Percentiles rank a stretch among this genome's conserved stretches.
phyloP scores from a whole-genome alignment of 2,113 vertebrate species.

The Corydoras sp. region DNA sequence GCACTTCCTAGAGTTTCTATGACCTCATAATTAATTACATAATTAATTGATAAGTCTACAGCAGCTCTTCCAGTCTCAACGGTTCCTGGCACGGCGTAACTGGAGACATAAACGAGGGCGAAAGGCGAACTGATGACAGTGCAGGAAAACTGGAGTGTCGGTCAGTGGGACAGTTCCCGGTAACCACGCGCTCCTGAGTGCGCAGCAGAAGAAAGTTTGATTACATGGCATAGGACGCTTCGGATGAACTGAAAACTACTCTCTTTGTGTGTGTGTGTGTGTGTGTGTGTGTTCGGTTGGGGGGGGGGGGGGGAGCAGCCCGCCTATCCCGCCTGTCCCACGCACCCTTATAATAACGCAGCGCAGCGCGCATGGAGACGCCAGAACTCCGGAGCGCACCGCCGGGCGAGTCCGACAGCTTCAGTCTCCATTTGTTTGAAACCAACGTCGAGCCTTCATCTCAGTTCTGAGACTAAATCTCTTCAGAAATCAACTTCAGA shows the following conservation, averaged over 20 bases:
- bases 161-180: conserved; percentile 32
- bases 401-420: not conserved
- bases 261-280: conserved; percentile 40
- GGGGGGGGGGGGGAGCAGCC: conserved; percentile 49
- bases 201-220: not conserved
- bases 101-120: conserved; percentile 34
- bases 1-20: conserved; percentile 20
- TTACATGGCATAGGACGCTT: conserved; percentile 15
- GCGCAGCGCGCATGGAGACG: conserved; percentile 5
- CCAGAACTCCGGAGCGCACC: not conserved
- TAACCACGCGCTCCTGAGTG: conserved; percentile 15
- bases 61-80: conserved; percentile 19
- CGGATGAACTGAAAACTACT: conserved; percentile 51
- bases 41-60: conserved; percentile 38
- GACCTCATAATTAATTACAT: conserved; percentile 31
- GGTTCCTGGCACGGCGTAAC: conserved; percentile 51
- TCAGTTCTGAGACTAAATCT: no score
- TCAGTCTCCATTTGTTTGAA: no score
- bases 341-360: conserved; percentile 57
- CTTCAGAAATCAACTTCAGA: no score
- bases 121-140: conserved; percentile 46
- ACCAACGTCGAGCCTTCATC: no score
- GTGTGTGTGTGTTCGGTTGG: conserved; percentile 23
- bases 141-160: conserved; percentile 28
- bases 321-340: conserved; percentile 37